Evolutionary conservation across 2,888 invertebrate species (phyloP).

Genomic region (Cataglyphis albicans): DNA sequence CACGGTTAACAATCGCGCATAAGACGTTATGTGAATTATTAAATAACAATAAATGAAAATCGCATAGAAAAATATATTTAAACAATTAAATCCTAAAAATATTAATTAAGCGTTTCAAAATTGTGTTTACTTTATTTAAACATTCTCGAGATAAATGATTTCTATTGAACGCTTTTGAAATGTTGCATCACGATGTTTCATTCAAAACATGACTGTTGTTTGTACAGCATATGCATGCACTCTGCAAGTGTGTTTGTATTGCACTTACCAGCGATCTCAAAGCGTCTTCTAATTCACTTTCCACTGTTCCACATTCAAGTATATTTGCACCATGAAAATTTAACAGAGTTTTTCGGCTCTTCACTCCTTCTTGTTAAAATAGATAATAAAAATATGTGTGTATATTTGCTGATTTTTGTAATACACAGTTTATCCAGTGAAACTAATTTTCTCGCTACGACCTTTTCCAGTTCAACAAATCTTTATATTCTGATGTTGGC

Average conservation of each 20-base stretch:
- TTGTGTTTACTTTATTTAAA: neutral
- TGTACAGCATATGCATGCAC: slow-evolving; percentile 26
- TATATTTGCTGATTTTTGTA: neutral
- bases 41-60: neutral
- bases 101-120: neutral
- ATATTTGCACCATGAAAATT: slow-evolving; percentile 2
- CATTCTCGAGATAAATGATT: neutral
- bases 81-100: neutral
- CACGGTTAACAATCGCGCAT: neutral
- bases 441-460: neutral
- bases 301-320: neutral
- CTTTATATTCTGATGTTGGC: neutral
- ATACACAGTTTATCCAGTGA: neutral
- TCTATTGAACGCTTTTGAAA: neutral
- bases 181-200: neutral
- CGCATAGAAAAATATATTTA: neutral
- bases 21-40: neutral
- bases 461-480: neutral
- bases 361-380: neutral
- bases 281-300: slow-evolving; percentile 31
- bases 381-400: slow-evolving; percentile 1
- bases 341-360: neutral
- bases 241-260: slow-evolving; percentile 11
- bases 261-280: neutral
- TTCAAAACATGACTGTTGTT: slow-evolving; percentile 1